Percentiles rank a stretch among this genome's conserved stretches.
These are phyloP conservation scores for Lepetodrilus schrolli DNA, from an alignment of 2,888 invertebrate species.

Conservation along the genomic window DNA sequence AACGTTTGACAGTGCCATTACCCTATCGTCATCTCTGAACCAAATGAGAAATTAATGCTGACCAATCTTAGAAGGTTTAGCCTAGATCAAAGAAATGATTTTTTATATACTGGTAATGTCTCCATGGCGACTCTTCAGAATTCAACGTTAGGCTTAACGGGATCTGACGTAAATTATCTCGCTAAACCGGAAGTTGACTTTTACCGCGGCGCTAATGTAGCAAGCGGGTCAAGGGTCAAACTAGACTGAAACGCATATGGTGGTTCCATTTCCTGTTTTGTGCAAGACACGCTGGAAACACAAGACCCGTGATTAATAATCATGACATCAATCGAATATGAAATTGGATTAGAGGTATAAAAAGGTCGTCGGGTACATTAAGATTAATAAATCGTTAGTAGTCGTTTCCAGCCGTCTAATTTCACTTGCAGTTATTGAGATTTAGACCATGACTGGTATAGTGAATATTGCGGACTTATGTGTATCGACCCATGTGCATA, in stretches of 20 bases:
- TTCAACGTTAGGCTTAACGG: background rate
- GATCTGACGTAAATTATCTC: background rate
- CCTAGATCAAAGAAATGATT: background rate
- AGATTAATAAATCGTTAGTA: conserved; percentile 16
- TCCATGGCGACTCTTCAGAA: too few relatives aligned
- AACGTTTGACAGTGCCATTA: too few relatives aligned
- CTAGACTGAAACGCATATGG: background rate
- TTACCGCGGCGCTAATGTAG: conserved; percentile 18
- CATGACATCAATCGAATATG: conserved; percentile 1
- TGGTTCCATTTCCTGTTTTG: conserved; percentile 18
- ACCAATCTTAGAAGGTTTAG: background rate
- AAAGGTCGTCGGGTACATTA: conserved; percentile 3
- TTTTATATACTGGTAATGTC: background rate
- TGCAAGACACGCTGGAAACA: background rate
- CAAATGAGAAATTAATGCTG: too few relatives aligned
- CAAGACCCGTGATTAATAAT: background rate
- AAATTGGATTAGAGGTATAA: conserved; percentile 5
- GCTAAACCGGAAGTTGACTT: conserved; percentile 15
- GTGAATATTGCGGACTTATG: too few relatives aligned
- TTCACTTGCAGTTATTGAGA: too few relatives aligned
- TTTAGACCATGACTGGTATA: too few relatives aligned
- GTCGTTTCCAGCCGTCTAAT: too few relatives aligned
- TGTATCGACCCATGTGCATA: too few relatives aligned
- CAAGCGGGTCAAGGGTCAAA: background rate
- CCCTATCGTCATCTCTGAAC: too few relatives aligned